phyloP scores from a whole-genome alignment of 37 sponge, comb jelly and placozoan genomes.

The Aplysina aerophoba region DNA sequence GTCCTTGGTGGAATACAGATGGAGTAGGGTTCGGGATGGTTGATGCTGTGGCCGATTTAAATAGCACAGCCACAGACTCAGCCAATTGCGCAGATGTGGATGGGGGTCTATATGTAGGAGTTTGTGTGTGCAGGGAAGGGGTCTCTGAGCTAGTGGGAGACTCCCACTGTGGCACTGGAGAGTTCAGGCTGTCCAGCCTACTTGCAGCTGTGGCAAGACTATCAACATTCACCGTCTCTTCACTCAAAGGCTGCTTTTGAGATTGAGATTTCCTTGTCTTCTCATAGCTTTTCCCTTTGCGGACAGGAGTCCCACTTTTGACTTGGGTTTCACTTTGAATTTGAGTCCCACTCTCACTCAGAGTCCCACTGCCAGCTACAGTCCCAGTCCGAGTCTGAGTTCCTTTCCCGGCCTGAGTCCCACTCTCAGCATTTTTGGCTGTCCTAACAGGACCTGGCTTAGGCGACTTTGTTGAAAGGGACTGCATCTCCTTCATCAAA shows the following conservation, averaged over 20 bases:
- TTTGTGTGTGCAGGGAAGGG: background rate
- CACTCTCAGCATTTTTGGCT: background rate
- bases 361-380: too few species aligned
- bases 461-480: conserved; percentile 23
- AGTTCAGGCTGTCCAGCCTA: background rate
- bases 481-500: conserved; percentile 47
- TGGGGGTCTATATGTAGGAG: background rate
- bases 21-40: background rate
- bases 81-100: background rate
- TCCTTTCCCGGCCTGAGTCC: too few species aligned
- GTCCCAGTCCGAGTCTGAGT: too few species aligned
- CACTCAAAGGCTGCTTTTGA: background rate
- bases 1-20: background rate
- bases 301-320: background rate
- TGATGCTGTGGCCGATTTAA: background rate
- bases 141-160: background rate
- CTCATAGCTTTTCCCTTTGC: background rate
- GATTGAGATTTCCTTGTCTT: background rate
- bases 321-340: too few species aligned
- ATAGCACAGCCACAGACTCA: conserved; percentile 11
- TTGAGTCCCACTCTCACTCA: too few species aligned
- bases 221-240: background rate
- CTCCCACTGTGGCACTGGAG: background rate
- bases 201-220: background rate
- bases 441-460: background rate